A percentile compares a stretch with the other conserved stretches of the same genome.
phyloP scores from a whole-genome alignment of 2,888 invertebrate species.

The Tenthredo amoena region DNA sequence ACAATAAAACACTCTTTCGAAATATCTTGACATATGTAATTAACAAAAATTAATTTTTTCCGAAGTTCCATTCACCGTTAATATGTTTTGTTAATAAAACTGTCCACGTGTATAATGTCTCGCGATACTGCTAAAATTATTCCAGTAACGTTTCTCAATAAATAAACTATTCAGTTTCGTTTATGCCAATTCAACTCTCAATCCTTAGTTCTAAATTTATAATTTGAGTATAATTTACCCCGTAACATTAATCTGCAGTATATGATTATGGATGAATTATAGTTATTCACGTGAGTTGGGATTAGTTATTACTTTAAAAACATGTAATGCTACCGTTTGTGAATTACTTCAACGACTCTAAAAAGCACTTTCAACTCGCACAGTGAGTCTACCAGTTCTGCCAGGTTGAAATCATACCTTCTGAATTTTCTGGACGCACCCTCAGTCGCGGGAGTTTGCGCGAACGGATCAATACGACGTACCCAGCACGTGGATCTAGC shows the following conservation, averaged over 20 bases:
- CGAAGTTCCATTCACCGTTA: not conserved
- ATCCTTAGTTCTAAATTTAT: not conserved
- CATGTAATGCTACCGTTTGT: not conserved
- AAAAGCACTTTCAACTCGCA: slow-evolving; percentile 37
- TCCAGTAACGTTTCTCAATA: not conserved
- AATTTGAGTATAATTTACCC: not conserved
- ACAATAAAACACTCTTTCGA: not conserved
- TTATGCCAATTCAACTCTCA: not conserved
- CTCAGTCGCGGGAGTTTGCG: slow-evolving; percentile 69
- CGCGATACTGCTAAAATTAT: not conserved
- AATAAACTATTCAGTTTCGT: not conserved
- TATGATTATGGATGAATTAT: not conserved
- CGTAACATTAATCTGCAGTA: not conserved
- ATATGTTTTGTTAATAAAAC: not conserved
- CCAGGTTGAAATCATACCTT: slow-evolving; percentile 33
- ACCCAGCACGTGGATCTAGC: slow-evolving; percentile 70
- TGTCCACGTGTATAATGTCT: not conserved
- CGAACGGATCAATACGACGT: slow-evolving; percentile 74
- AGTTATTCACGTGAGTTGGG: not conserved
- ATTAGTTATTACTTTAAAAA: not conserved
- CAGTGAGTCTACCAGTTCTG: slow-evolving; percentile 18
- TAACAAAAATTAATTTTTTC: not conserved
- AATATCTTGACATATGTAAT: not conserved
- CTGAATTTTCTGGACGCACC: slow-evolving; percentile 48
- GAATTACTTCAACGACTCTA: slow-evolving; percentile 17